Percentiles rank a stretch among this genome's conserved stretches.
phyloP scores from a whole-genome alignment of 2,888 invertebrate species.

The Cyclophora punctaria region DNA sequence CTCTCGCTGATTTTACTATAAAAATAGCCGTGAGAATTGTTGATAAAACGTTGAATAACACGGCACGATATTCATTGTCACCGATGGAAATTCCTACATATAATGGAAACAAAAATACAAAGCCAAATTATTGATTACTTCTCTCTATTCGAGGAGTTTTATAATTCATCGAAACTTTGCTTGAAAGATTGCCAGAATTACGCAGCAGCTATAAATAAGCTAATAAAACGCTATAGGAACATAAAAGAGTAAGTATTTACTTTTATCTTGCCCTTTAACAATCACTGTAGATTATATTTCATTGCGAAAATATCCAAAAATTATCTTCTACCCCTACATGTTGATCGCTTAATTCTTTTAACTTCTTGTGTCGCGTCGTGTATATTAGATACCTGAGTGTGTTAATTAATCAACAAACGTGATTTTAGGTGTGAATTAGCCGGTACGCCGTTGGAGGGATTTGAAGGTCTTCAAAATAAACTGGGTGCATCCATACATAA shows the following conservation, averaged over 20 bases:
- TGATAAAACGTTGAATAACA: too few relatives aligned
- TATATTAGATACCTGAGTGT: too few relatives aligned
- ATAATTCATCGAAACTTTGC: constrained; percentile 57
- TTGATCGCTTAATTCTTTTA: constrained; percentile 3
- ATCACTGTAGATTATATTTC: background rate
- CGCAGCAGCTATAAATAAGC: constrained; percentile 67
- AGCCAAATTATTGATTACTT: constrained; percentile 71
- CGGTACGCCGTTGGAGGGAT: constrained; percentile 59
- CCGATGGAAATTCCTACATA: constrained; percentile 27
- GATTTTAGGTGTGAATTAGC: constrained; percentile 56
- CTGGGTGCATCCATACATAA: constrained; percentile 54
- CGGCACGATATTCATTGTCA: too few relatives aligned
- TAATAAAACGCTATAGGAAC: constrained; percentile 65
- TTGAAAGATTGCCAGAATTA: constrained; percentile 70
- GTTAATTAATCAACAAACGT: background rate
- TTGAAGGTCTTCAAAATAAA: constrained; percentile 51
- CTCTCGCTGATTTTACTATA: too few relatives aligned
- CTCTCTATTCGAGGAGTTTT: constrained; percentile 65
- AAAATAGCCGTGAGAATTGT: too few relatives aligned
- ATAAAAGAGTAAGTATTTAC: constrained; percentile 60
- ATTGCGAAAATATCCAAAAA: background rate
- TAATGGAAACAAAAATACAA: constrained; percentile 68
- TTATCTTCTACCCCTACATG: background rate
- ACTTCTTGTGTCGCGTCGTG: too few relatives aligned
- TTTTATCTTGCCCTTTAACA: constrained; percentile 4